Conservation (phyloP, 2,113 vertebrate genomes). For the Bubo blakistoni region DNA sequence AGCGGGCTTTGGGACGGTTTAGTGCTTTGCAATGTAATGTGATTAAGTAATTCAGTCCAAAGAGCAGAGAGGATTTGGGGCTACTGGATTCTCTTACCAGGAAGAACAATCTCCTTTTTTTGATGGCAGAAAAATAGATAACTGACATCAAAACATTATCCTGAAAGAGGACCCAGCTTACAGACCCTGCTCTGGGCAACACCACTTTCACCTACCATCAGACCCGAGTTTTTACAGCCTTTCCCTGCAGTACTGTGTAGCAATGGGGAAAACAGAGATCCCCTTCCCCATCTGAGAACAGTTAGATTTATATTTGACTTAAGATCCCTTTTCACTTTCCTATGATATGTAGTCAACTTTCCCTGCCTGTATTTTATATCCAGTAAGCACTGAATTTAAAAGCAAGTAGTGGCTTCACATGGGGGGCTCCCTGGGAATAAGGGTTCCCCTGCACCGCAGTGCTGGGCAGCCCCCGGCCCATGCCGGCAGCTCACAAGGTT, state of each 20-base stretch:
- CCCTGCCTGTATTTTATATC: not conserved
- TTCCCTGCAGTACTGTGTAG: not conserved
- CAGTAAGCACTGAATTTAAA: not conserved
- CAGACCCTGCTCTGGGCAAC: not conserved
- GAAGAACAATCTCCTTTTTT: not conserved
- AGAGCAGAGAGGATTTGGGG: not conserved
- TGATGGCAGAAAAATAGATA: not conserved
- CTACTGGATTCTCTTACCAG: not conserved
- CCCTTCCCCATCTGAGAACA: not conserved
- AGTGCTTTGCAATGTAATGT: not conserved
- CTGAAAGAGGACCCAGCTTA: not conserved
- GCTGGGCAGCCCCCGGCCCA: accelerated
- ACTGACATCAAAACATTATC: not conserved
- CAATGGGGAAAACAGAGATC: not conserved
- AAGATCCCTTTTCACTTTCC: not conserved
- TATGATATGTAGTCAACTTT: not conserved
- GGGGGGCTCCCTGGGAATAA: not conserved
- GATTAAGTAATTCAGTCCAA: not conserved
- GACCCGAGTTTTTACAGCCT: not conserved
- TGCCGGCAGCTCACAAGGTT: accelerated
- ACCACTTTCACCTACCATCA: accelerated
- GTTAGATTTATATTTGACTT: not conserved
- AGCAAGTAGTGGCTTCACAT: accelerated
- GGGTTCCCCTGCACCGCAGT: accelerated
- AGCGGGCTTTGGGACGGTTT: not conserved